Conservation (phyloP, 1,140 invertebrate genomes). For the Drosophila arizonae region DNA sequence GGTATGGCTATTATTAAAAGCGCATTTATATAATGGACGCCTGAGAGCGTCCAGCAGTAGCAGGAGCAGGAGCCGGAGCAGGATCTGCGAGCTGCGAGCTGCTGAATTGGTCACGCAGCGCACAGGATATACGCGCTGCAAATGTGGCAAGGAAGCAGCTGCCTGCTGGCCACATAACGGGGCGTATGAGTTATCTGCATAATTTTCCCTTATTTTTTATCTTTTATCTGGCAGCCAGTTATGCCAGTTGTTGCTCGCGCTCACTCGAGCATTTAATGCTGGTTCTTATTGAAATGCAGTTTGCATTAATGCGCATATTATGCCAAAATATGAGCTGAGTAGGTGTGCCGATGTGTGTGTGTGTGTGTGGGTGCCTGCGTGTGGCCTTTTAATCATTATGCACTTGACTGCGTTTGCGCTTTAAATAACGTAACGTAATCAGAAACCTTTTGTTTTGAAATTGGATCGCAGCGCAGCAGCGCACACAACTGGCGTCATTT, state of each 20-base stretch:
- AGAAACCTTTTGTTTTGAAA: constrained; percentile 49
- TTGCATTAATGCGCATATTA: constrained; percentile 24
- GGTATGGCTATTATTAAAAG: constrained; percentile 35
- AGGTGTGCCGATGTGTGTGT: not conserved
- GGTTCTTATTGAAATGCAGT: constrained; percentile 25
- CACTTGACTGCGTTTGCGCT: constrained; percentile 45
- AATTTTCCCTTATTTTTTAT: constrained; percentile 13
- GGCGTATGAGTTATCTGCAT: constrained; percentile 39
- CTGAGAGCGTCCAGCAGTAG: not conserved
- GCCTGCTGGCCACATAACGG: constrained; percentile 24
- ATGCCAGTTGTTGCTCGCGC: constrained; percentile 14
- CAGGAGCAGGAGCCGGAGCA: constrained; percentile 5
- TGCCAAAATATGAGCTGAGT: constrained; percentile 2
- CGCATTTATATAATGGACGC: constrained; percentile 35
- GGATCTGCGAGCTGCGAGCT: not conserved
- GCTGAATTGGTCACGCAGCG: constrained; percentile 38
- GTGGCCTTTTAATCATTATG: constrained; percentile 38
- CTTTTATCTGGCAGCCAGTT: constrained; percentile 30
- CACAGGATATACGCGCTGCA: constrained; percentile 25
- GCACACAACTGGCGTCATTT: constrained; percentile 29
- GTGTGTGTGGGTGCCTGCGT: not conserved
- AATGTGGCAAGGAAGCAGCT: constrained; percentile 25
- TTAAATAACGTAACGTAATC: constrained; percentile 34
- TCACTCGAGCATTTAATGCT: constrained; percentile 34
- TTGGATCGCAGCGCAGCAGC: constrained; percentile 22